Percentiles rank a stretch among this genome's conserved stretches.
These are phyloP conservation scores for Synanceia verrucosa DNA, from an alignment of 2,797 vertebrate species.

Conservation along the genomic window DNA sequence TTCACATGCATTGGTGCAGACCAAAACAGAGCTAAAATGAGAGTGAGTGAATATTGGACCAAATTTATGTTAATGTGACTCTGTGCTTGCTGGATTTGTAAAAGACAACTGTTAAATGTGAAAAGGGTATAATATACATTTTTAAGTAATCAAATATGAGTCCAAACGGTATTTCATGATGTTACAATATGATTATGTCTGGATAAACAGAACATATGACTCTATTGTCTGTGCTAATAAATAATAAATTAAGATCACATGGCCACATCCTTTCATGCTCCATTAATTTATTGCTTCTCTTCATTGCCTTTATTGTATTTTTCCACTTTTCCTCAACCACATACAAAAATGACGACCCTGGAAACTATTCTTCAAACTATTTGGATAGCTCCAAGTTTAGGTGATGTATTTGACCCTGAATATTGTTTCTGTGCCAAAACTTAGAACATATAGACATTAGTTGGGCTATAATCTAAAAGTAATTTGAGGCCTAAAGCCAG, in stretches of 20 bases:
- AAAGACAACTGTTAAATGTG: not conserved
- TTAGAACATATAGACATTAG: slow-evolving; percentile 36
- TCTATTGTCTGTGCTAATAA: not conserved
- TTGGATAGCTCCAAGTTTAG: slow-evolving; percentile 10
- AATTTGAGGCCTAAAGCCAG: slow-evolving; percentile 53
- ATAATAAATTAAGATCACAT: not conserved
- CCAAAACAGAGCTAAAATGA: not conserved
- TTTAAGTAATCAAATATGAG: not conserved
- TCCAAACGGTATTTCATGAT: not conserved
- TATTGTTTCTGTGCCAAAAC: slow-evolving; percentile 46
- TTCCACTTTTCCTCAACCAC: not conserved
- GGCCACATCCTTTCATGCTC: not conserved
- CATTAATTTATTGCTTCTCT: not conserved
- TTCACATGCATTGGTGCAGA: slow-evolving; percentile 47
- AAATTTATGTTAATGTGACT: not conserved
- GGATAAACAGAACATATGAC: not conserved
- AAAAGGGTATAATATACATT: not conserved
- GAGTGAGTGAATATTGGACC: too few relatives aligned
- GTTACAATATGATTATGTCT: not conserved
- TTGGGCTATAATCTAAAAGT: slow-evolving; percentile 49
- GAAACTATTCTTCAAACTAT: slow-evolving; percentile 21
- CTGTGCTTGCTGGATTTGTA: not conserved
- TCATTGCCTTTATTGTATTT: not conserved
- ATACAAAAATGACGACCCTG: not conserved
- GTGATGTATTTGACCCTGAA: slow-evolving; percentile 32